A percentile compares a stretch with the other conserved stretches of the same genome.
These are phyloP conservation scores for Tringa solitaria DNA, from an alignment of 2,113 vertebrate species.

Conservation along the genomic window DNA sequence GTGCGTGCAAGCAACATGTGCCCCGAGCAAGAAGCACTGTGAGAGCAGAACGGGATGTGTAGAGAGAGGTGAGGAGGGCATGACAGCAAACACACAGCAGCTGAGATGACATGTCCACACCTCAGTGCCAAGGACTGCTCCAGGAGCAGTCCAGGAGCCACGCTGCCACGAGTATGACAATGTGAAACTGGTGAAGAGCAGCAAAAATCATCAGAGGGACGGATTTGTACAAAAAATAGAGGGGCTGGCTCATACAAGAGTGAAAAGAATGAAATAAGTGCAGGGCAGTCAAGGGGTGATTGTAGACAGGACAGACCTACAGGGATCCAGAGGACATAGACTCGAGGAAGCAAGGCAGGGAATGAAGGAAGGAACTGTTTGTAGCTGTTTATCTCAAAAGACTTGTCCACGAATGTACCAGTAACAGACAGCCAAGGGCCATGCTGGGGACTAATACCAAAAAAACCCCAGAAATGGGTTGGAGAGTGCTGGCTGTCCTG, in stretches of 20 bases:
- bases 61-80: background rate
- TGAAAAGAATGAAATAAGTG: background rate
- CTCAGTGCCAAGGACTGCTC: background rate
- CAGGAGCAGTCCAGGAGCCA: background rate
- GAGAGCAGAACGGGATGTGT: background rate
- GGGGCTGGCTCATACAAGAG: background rate
- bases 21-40: fast-evolving
- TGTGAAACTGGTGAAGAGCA: background rate
- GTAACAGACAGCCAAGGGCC: background rate
- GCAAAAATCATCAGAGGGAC: background rate
- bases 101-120: background rate
- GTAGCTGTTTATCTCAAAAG: background rate
- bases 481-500: background rate
- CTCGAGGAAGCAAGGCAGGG: background rate
- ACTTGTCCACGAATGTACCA: background rate
- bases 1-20: background rate
- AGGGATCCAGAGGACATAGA: background rate
- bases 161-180: background rate
- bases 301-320: background rate
- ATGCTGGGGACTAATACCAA: background rate
- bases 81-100: background rate
- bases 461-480: background rate
- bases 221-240: background rate
- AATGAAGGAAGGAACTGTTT: background rate
- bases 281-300: background rate